Base-by-base conservation (phyloP, 2,888 invertebrate genomes). In the Saturnia pavonia region DNA sequence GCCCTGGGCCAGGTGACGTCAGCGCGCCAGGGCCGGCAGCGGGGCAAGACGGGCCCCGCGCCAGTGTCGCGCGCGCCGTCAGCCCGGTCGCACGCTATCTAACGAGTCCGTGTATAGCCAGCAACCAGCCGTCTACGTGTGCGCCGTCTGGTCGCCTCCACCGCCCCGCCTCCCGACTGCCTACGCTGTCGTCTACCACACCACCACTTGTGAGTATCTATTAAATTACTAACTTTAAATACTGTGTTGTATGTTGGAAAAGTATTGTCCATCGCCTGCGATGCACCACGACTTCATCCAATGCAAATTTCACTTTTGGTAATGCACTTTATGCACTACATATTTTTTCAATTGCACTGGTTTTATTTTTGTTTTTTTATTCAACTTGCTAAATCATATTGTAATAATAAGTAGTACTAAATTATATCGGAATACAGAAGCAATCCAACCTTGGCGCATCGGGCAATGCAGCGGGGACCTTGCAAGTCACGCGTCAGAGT, bases 401-500 rank as follows among this genome's bases (percentile, higher is more conserved):
- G 57, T 1, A 60, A 60, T 60, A 60, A 60, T 60, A 2, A 25
- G 11, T 60, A 80, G 80, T 80, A 81, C 82, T 86, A 85, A 81
- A 82, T 86, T 88, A 85, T 85, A 87, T 86, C 81, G 82, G 80
- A 83, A 85, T 80, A 78, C 85, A 89, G 87, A 88, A 89, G 88
- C 87, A 87, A 88, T 84, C 87, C 92, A 93, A 94, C 94, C 94
- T 94, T 94, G 94, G 92, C 91, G 92, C 94, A 93, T 94, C 93
- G 92, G 91, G 92, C 92, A 93, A 90, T 94, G 94, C 94, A 94
- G 89, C 91, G 90, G 89, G 88, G 92, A 93, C 94, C 94, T 94
- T 93, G 94, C 94, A 93, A 94, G 93, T 93, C 92, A 94, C 94
- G 93, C 94, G 94, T 94, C 94, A 92, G 91, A 89, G 88, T 92